phyloP scores from a whole-genome alignment of 2,113 vertebrate genomes.

The Willisornis vidua region DNA sequence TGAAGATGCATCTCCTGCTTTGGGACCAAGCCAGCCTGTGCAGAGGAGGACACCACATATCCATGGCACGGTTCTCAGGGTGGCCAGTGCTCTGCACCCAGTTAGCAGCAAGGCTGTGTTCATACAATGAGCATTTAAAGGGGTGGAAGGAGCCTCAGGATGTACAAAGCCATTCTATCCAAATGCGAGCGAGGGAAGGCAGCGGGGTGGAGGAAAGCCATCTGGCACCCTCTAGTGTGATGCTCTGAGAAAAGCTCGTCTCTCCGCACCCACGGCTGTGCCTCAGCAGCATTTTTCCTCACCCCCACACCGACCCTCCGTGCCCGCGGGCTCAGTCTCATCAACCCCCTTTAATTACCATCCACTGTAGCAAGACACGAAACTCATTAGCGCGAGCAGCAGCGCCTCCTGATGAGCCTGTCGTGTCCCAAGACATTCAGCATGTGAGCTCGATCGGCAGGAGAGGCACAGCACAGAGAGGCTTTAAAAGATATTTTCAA shows the following conservation, averaged over 20 bases:
- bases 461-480: accelerated
- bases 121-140: neutral
- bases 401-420: neutral
- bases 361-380: neutral
- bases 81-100: accelerated
- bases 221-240: constrained; percentile 67
- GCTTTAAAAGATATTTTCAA: neutral
- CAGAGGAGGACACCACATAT: accelerated
- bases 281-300: neutral
- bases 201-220: constrained; percentile 17
- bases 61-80: accelerated
- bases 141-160: neutral
- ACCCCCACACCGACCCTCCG: accelerated
- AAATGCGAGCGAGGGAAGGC: neutral
- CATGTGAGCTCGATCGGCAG: neutral
- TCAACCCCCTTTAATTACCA: constrained; percentile 9
- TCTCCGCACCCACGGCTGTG: neutral
- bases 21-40: neutral
- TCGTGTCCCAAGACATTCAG: neutral
- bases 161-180: neutral
- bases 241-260: neutral
- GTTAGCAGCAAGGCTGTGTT: neutral
- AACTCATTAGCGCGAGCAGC: neutral
- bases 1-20: neutral
- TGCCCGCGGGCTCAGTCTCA: neutral